Percentiles rank a stretch among this genome's conserved stretches.
Conservation (phyloP, 2,888 invertebrate genomes). For the Drosophila pegasa region DNA sequence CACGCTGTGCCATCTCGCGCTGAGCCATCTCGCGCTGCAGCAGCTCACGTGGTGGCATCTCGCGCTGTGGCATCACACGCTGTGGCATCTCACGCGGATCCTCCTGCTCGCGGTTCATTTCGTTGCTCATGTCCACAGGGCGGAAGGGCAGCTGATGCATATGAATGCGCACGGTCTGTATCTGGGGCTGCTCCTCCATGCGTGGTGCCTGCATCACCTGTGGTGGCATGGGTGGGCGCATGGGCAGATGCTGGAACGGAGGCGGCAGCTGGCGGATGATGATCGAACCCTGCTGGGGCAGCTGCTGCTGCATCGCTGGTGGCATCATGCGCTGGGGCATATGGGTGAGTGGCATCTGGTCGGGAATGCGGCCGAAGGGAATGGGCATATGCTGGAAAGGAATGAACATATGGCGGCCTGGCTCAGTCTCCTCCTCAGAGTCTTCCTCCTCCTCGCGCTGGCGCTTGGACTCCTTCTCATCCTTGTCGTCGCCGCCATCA, state of each 20-base stretch:
- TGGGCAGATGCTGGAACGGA: constrained; percentile 84
- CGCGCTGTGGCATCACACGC: constrained; percentile 58
- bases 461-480: constrained; percentile 70
- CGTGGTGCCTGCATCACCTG: constrained; percentile 85
- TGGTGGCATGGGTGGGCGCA: constrained; percentile 84
- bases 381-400: constrained; percentile 85
- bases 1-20: constrained; percentile 57
- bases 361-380: constrained; percentile 86
- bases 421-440: constrained; percentile 82
- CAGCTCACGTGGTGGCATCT: constrained; percentile 75
- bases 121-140: constrained; percentile 84
- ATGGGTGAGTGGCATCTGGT: constrained; percentile 86
- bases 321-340: constrained; percentile 84
- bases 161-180: constrained; percentile 84
- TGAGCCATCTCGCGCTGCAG: constrained; percentile 55
- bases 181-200: constrained; percentile 83
- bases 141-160: constrained; percentile 85
- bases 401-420: constrained; percentile 84
- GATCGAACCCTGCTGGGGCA: constrained; percentile 76
- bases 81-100: constrained; percentile 53
- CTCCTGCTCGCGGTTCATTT: constrained; percentile 75
- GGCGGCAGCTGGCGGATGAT: constrained; percentile 83
- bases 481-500: constrained; percentile 88
- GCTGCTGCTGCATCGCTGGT: constrained; percentile 79
- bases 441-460: constrained; percentile 81